These are phyloP conservation scores for Philereme vetulata DNA, from an alignment of 2,888 invertebrate species.

Conservation along the genomic window DNA sequence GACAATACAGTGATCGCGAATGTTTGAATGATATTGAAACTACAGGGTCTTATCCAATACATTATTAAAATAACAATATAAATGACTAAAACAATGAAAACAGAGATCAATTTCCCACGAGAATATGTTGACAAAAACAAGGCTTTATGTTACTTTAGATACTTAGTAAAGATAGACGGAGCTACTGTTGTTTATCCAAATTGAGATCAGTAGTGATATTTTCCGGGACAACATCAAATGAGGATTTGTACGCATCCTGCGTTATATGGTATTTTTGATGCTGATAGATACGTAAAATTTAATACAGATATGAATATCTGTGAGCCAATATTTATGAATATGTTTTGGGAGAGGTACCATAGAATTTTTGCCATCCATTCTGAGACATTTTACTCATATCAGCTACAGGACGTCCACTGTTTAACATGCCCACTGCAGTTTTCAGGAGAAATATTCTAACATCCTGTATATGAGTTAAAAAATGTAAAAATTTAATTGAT, in stretches of 20 bases:
- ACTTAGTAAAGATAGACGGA: conserved; percentile 16
- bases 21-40: no score
- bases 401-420: no score
- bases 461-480: not conserved
- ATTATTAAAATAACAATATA: conserved; percentile 6
- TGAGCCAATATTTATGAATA: no score
- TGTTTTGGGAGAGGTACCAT: no score
- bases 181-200: conserved; percentile 29
- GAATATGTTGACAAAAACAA: conserved; percentile 31
- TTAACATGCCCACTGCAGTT: no score
- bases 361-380: no score
- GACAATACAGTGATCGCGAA: no score
- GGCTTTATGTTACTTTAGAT: conserved; percentile 16
- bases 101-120: conserved; percentile 1
- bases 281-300: not conserved
- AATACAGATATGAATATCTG: not conserved
- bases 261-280: not conserved
- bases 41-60: no score
- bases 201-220: conserved; percentile 15
- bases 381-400: no score
- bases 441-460: not conserved
- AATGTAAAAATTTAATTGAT: not conserved
- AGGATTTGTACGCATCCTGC: not conserved
- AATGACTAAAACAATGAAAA: conserved; percentile 16
- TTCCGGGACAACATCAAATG: conserved; percentile 16